Conservation (phyloP, 2,113 vertebrate genomes). For the Sebastes fasciatus region DNA sequence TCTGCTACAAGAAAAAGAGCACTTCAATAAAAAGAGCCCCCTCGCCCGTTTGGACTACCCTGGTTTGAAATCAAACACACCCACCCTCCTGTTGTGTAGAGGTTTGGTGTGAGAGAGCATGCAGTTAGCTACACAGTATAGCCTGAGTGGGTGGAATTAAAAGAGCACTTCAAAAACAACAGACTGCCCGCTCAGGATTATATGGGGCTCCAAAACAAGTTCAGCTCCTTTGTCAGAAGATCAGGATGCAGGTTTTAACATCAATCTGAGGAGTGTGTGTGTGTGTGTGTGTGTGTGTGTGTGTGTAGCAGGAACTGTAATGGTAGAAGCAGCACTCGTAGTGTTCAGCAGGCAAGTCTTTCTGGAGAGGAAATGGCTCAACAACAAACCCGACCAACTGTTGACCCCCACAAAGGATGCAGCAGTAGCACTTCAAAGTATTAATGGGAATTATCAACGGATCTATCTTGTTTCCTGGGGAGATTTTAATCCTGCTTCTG, state of each 20-base stretch:
- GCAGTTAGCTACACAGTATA: slow-evolving; percentile 60
- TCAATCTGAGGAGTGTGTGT: slow-evolving; percentile 40
- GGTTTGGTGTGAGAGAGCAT: slow-evolving; percentile 42
- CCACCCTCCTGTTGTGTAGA: slow-evolving; percentile 4
- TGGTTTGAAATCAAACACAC: slow-evolving; percentile 43
- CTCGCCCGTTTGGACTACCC: slow-evolving; percentile 22
- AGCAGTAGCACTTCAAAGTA: slow-evolving; percentile 26
- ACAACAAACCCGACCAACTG: slow-evolving; percentile 31
- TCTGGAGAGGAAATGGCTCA: slow-evolving; percentile 38
- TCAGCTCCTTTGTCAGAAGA: slow-evolving; percentile 35
- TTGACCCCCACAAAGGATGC: slow-evolving; percentile 16
- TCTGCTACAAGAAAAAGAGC: slow-evolving; percentile 69
- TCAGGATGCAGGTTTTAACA: slow-evolving; percentile 35
- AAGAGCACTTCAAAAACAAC: slow-evolving; percentile 72
- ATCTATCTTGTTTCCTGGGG: slow-evolving; percentile 1
- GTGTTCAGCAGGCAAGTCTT: slow-evolving; percentile 59
- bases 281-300: slow-evolving; percentile 3
- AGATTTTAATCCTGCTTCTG: slow-evolving; percentile 19
- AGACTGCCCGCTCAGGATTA: slow-evolving; percentile 44
- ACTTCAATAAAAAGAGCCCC: slow-evolving; percentile 52
- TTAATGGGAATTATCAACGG: neutral
- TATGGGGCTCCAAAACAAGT: slow-evolving; percentile 25
- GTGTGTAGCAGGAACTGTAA: slow-evolving; percentile 29
- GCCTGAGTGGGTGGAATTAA: slow-evolving; percentile 53
- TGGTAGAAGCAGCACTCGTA: slow-evolving; percentile 59